Base-by-base conservation (phyloP, 2,888 invertebrate genomes). In the Cheilosia vulpina region DNA sequence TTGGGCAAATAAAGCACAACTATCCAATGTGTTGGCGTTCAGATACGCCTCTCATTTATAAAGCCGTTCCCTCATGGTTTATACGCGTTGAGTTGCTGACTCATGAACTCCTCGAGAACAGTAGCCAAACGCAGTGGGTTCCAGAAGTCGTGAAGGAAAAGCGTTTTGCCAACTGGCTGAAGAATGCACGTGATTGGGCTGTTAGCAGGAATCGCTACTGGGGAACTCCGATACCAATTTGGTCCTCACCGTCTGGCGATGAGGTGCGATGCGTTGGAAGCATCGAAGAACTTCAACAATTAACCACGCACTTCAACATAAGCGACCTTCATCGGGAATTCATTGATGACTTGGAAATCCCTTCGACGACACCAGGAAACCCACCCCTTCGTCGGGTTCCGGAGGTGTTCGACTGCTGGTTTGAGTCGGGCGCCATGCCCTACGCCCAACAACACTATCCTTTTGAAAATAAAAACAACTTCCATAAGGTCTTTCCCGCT, bases 381-480 rank as follows among this genome's bases (percentile, higher is more conserved):
- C 98, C 98, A 15, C 96, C 96, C 7, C 93, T 99, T 43, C 94
- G 93, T 88, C 94, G 99, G 77, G 95, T 98, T 2, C 90, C 96
- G 0, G 98, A 99, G 93, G 98, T 99, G 0, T 99, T 99, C 92
- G 99, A 99, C 92, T 99, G 99, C 91, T 99, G 99, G 99, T 99
- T 99, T 93, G 99, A 99, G 92, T 98, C 98, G 1, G 98, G 99
- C 13, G 97, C 97, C 50, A 99, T 84, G 84, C 84, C 99, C 98
- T 98, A 98, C 0, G 99, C 98, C 90, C 80, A 99, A 1, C 99
- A 98, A 0, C 98, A 98, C 92, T 99, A 96, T 92, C 99, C 99
- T 0, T 99, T 98, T 92, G 97, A 98, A 91, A 96, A 96, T 89
- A 93, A 94, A 87, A 96, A 96, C 89, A 95, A 96, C 68, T 98